Conservation (phyloP, 2,888 invertebrate species). For the Antheraea assamensis region DNA sequence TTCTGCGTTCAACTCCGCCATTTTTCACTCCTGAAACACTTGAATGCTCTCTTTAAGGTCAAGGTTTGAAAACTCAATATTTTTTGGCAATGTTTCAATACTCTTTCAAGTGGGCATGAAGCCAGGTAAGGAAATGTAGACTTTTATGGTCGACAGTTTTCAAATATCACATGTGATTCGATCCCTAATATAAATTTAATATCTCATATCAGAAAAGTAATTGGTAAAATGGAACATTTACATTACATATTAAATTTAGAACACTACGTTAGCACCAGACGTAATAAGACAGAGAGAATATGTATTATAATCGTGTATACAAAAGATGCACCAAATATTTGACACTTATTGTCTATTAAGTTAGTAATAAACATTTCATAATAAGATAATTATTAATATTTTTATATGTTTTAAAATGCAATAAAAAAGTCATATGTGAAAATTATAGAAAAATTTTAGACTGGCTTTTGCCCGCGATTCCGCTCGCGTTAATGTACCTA, state of each 20-base stretch:
- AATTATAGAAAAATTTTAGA: too few species aligned
- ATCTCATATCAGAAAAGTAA: background rate
- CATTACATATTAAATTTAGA: background rate
- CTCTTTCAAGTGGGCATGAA: constrained; percentile 49
- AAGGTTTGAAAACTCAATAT: constrained; percentile 57
- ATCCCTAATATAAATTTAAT: constrained; percentile 14
- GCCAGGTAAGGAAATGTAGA: constrained; percentile 60
- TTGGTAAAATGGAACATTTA: background rate
- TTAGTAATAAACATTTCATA: too few species aligned
- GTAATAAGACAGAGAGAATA: too few species aligned
- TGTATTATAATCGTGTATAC: background rate
- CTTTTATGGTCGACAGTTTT: constrained; percentile 49
- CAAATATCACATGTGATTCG: constrained; percentile 15
- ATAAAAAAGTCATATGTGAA: too few species aligned
- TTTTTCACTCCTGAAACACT: constrained; percentile 20
- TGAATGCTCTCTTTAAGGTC: constrained; percentile 43
- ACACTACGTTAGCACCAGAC: background rate
- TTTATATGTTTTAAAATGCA: too few species aligned
- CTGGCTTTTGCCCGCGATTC: too few species aligned
- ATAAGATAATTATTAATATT: too few species aligned
- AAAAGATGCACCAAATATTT: background rate
- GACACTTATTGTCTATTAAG: too few species aligned
- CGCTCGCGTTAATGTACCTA: too few species aligned
- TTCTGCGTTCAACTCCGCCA: background rate
- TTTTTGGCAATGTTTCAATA: constrained; percentile 60